phyloP scores from a whole-genome alignment of 1,140 invertebrate species.

The Agrilus planipennis region DNA sequence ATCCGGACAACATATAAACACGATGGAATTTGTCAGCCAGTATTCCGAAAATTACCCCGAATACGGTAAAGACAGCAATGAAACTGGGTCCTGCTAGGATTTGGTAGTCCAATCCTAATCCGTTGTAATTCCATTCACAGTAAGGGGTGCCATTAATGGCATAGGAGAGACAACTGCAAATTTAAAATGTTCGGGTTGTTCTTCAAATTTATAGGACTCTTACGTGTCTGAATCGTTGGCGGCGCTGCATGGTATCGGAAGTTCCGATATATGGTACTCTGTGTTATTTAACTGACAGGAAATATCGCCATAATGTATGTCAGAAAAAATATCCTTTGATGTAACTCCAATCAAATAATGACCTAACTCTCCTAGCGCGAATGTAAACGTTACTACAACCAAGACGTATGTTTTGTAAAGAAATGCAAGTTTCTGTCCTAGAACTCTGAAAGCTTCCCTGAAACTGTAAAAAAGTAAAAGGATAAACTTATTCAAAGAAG shows the following conservation, averaged over 20 bases:
- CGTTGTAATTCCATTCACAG: conserved; percentile 89
- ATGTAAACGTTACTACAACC: conserved; percentile 64
- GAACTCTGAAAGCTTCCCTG: no score
- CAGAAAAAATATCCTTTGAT: conserved; percentile 68
- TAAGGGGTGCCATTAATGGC: conserved; percentile 57
- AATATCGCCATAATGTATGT: conserved; percentile 79
- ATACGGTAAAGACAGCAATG: conserved; percentile 80
- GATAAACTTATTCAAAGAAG: no score
- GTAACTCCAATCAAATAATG: conserved; percentile 82
- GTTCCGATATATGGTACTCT: conserved; percentile 38
- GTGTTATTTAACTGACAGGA: conserved; percentile 67
- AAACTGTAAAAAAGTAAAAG: no score
- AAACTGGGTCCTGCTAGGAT: conserved; percentile 84
- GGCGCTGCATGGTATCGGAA: conserved; percentile 52
- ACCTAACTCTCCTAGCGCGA: conserved; percentile 71
- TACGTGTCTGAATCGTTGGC: conserved; percentile 50
- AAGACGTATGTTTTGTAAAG: conserved; percentile 66
- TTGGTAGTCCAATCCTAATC: conserved; percentile 82
- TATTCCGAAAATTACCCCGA: conserved; percentile 71
- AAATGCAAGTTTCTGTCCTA: conserved; percentile 52
- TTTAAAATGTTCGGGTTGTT: no score
- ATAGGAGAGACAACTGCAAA: conserved; percentile 47
- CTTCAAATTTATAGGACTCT: no score
- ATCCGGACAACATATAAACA: conserved; percentile 59
- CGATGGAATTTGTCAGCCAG: conserved; percentile 69